Percentiles rank a stretch among this genome's conserved stretches.
These are phyloP conservation scores for Hesperia comma DNA, from an alignment of 2,888 invertebrate species.

Conservation along the genomic window DNA sequence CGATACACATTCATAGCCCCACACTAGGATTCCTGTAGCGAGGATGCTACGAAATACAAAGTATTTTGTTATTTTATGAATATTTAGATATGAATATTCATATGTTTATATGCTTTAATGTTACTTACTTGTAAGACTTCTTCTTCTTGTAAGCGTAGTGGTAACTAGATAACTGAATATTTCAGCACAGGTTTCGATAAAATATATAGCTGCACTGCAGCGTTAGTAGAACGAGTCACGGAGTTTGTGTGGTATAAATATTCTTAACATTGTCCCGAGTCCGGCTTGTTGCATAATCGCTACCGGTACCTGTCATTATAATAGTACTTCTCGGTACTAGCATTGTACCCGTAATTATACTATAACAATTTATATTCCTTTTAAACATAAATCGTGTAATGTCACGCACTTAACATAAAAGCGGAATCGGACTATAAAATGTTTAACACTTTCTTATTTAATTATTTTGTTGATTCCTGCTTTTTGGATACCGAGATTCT, in stretches of 20 bases:
- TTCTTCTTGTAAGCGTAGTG: not conserved
- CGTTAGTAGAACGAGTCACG: conserved; percentile 62
- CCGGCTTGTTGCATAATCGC: conserved; percentile 78
- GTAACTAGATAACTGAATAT: not conserved
- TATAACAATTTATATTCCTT: conserved; percentile 48
- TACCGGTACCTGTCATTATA: conserved; percentile 58
- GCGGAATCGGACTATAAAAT: conserved; percentile 7
- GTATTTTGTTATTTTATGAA: too few relatives aligned
- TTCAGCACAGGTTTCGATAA: not conserved
- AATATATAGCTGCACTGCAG: conserved; percentile 25
- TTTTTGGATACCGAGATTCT: not conserved
- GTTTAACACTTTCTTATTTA: conserved; percentile 17
- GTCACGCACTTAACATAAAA: conserved; percentile 22
- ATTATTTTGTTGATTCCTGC: conserved; percentile 11
- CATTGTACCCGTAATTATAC: conserved; percentile 62
- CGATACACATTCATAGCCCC: too few relatives aligned
- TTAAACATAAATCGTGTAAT: conserved; percentile 39
- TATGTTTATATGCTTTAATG: too few relatives aligned
- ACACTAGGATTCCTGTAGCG: too few relatives aligned
- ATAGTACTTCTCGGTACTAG: conserved; percentile 55
- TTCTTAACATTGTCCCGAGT: conserved; percentile 72
- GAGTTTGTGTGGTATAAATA: conserved; percentile 57
- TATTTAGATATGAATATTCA: too few relatives aligned
- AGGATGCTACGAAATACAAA: too few relatives aligned
- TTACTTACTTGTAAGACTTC: too few relatives aligned